Evolutionary conservation across 2,888 invertebrate species (phyloP).

Genomic region (Anagyrus pseudococci): DNA sequence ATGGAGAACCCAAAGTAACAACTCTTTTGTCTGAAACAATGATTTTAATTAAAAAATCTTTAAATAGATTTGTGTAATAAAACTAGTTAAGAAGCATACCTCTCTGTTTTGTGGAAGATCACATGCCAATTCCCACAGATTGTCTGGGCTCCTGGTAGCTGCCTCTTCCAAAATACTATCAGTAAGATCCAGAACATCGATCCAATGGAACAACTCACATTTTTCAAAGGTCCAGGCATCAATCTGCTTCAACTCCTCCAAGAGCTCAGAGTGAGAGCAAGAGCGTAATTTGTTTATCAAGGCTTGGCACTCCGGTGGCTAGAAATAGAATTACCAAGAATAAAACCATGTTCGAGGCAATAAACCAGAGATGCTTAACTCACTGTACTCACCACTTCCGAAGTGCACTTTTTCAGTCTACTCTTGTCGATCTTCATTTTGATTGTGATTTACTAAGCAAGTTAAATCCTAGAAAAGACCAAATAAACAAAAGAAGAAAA

Average conservation of each 20-base stretch:
- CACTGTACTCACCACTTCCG: conserved; percentile 79
- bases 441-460: conserved; percentile 39
- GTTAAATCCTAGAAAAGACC: conserved; percentile 53
- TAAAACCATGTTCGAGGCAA: neutral
- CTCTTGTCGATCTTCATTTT: conserved; percentile 83
- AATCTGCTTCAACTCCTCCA: conserved; percentile 74
- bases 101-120: conserved; percentile 72
- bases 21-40: conserved; percentile 71
- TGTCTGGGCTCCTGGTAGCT: conserved; percentile 68
- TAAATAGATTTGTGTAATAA: conserved; percentile 10
- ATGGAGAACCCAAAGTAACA: conserved; percentile 77
- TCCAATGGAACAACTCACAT: conserved; percentile 88
- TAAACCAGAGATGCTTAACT: no score
- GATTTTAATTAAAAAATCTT: conserved; percentile 5
- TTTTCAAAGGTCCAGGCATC: conserved; percentile 87
- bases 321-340: neutral
- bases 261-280: conserved; percentile 71
- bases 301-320: conserved; percentile 77
- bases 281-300: conserved; percentile 76
- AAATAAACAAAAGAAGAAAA: conserved; percentile 18
- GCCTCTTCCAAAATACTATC: conserved; percentile 79
- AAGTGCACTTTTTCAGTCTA: conserved; percentile 82
- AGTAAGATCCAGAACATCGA: conserved; percentile 79
- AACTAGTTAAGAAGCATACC: conserved; percentile 57
- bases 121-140: conserved; percentile 76